These are phyloP conservation scores for Calidris pugnax DNA, from an alignment of 2,113 vertebrate genomes.

Conservation along the genomic window DNA sequence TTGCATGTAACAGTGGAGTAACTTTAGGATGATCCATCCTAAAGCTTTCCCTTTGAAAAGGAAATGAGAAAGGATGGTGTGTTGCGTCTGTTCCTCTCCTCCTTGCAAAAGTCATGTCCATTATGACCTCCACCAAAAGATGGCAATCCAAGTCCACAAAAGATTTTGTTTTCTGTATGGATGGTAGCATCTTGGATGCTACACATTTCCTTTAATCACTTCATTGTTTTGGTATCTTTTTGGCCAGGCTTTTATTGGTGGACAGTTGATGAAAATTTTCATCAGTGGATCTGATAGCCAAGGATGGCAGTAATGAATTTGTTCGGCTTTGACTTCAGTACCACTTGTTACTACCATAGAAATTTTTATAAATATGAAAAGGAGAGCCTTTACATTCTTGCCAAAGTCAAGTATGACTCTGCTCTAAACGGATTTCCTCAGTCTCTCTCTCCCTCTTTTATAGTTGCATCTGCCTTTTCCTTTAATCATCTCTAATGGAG, in stretches of 20 bases:
- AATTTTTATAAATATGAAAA: neutral
- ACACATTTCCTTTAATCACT: neutral
- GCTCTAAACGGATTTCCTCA: neutral
- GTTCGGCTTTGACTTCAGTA: neutral
- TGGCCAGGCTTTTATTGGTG: neutral
- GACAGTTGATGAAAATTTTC: neutral
- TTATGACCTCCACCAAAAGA: constrained; percentile 21
- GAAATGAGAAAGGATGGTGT: neutral
- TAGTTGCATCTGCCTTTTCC: neutral
- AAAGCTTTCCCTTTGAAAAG: neutral
- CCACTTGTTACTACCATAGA: neutral
- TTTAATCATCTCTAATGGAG: neutral
- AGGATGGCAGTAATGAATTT: neutral
- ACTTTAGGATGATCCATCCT: neutral
- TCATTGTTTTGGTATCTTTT: neutral
- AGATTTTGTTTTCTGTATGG: neutral
- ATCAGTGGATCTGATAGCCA: neutral
- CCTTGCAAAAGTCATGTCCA: neutral
- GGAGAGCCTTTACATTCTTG: neutral
- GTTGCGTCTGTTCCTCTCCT: neutral
- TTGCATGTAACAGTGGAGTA: neutral
- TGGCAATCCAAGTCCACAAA: neutral
- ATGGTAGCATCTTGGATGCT: neutral
- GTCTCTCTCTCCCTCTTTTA: neutral
- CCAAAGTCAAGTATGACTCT: neutral